A percentile compares a stretch with the other conserved stretches of the same genome.
Conservation (phyloP, 2,797 vertebrate species). For the Podargus strigoides region DNA sequence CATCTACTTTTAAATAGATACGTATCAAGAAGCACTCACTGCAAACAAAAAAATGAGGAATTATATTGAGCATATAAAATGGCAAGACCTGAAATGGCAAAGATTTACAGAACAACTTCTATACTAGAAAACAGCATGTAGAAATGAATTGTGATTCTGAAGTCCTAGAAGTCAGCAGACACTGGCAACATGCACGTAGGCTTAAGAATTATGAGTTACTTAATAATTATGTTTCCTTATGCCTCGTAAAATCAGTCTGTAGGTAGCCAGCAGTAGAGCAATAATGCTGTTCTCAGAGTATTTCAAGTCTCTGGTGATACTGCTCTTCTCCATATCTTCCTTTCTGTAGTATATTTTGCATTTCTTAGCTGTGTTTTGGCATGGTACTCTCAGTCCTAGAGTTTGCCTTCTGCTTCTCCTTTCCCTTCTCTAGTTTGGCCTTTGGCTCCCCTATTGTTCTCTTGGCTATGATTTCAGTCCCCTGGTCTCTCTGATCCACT, state of each 20-base stretch:
- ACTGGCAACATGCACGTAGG: neutral
- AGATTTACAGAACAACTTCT: neutral
- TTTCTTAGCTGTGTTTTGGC: neutral
- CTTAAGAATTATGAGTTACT: neutral
- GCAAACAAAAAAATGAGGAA: neutral
- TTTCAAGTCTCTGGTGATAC: neutral
- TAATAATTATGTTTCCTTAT: neutral
- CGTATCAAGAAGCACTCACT: neutral
- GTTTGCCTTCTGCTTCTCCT: neutral
- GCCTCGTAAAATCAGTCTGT: neutral
- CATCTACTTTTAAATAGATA: neutral
- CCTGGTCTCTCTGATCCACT: neutral
- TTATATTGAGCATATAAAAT: neutral
- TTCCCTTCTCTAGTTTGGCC: neutral
- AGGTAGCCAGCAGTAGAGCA: neutral
- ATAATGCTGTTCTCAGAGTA: neutral
- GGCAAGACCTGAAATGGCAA: neutral
- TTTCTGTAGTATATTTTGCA: neutral
- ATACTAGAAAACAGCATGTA: neutral
- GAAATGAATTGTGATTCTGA: neutral
- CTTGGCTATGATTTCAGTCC: neutral
- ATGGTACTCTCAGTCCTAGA: neutral
- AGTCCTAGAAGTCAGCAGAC: neutral
- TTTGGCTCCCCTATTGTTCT: conserved; percentile 41
- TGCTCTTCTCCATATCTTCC: neutral